These are phyloP conservation scores for Osedax frankpressi DNA, from an alignment of 2,888 invertebrate species.

Conservation along the genomic window DNA sequence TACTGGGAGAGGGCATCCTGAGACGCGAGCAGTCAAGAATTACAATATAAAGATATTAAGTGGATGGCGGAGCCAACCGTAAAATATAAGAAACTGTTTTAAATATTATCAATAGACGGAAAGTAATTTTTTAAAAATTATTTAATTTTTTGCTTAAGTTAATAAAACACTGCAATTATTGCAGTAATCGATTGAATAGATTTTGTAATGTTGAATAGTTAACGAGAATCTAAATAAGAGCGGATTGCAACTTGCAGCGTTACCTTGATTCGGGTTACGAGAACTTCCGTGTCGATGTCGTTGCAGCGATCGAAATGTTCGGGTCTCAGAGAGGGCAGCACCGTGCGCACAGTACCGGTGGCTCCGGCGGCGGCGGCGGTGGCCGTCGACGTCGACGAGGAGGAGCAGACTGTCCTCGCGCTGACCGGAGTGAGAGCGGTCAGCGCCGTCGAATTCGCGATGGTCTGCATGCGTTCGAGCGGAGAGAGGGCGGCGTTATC, in stretches of 20 bases:
- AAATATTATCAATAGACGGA: too few species aligned
- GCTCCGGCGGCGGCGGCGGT: conserved; percentile 43
- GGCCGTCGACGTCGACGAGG: conserved; percentile 48
- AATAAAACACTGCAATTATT: too few species aligned
- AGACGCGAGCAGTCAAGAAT: conserved; percentile 29
- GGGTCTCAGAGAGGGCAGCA: conserved; percentile 91
- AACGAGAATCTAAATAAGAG: too few species aligned
- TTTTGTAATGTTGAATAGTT: too few species aligned
- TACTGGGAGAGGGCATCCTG: conserved; percentile 49
- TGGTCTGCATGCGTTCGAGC: conserved; percentile 89
- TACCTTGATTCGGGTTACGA: conserved; percentile 62
- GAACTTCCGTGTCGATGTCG: conserved; percentile 92
- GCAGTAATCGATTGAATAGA: too few species aligned
- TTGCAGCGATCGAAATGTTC: conserved; percentile 97
- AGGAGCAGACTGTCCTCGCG: conserved; percentile 52
- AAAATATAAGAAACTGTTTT: too few species aligned
- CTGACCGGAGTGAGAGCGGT: conserved; percentile 59
- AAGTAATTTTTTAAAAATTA: too few species aligned
- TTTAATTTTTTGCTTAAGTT: too few species aligned
- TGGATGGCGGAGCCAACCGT: too few species aligned
- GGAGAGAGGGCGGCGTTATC: conserved; percentile 71
- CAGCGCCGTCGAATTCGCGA: conserved; percentile 79
- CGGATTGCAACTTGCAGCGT: neutral
- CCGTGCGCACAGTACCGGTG: conserved; percentile 64
- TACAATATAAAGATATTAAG: too few species aligned